Base-by-base conservation (phyloP, 2,888 invertebrate genomes). In the Stenodera caucasica region DNA sequence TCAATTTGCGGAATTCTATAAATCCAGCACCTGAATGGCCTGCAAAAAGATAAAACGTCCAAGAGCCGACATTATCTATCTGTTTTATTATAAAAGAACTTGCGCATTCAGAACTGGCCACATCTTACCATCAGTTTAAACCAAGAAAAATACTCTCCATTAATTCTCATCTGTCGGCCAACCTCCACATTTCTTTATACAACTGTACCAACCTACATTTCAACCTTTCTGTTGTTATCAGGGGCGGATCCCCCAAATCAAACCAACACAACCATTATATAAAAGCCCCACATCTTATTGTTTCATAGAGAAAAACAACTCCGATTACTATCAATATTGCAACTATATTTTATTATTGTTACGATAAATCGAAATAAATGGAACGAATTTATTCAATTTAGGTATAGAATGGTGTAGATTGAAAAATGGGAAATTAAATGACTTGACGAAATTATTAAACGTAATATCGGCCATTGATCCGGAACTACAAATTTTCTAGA, bases 111-210 rank as follows among this genome's bases (percentile, higher is more conserved):
- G 70, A 64, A 67, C 70, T 67, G 66, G 72, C 74, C 75, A 72
- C 75, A 75, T 76, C 76, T 74, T 71, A 75, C 73, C 77, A 77
- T 76, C 76, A 76, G 73, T 76, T 77, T 77, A 78, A 76, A 77
- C 76, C 75, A 78, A 77, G 78, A 79, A 77, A 77, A 78, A 79
- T 78, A 73, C 75, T 69, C 73, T 63, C 74, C 77, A 78, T 79
- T 78, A 78, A 78, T 79, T 76, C 74, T 78, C 76, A 77, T 77
- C 76, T 77, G 77, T 77, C 77, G 67, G 67, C 65, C 67, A 64
- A 57, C 63, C 40, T 49, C 37, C 49, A 55, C 49, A 40, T 53
- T 49, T 55, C 49, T 55, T 21, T 37, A 18, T 15, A 26, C 26
- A 26, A 26, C 26, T 5, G 45, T 21, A 40, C 12, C 23, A 23